Conservation (phyloP, 1,140 invertebrate species). For the Drosophila sturtevanti region DNA sequence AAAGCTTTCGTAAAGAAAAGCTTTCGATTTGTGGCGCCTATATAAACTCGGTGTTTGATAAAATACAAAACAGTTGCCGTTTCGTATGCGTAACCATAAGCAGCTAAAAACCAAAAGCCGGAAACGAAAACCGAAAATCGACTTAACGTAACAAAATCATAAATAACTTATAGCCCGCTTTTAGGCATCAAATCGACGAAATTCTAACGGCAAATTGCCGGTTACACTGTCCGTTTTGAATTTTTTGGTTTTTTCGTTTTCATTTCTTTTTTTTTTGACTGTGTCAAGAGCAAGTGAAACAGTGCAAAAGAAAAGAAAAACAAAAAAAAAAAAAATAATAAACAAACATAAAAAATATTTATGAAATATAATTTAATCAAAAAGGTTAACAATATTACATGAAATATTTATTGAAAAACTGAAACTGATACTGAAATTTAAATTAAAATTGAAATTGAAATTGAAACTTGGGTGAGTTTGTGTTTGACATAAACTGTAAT, state of each 20-base stretch:
- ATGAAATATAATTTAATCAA: background rate
- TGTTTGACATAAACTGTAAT: background rate
- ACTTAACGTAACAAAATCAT: conserved; percentile 26
- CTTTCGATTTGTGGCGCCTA: conserved; percentile 43
- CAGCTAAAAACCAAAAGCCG: conserved; percentile 30
- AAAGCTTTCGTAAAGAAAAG: conserved; percentile 31
- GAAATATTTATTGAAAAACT: background rate
- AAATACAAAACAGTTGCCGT: conserved; percentile 68
- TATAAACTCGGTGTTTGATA: conserved; percentile 64
- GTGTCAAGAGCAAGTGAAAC: background rate
- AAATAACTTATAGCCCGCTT: conserved; percentile 39
- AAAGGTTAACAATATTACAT: too few species aligned
- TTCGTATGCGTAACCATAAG: conserved; percentile 64
- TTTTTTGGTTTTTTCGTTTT: background rate
- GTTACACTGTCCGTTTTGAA: conserved; percentile 6
- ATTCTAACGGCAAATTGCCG: conserved; percentile 42
- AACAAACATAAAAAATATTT: background rate
- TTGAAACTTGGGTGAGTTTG: conserved; percentile 6
- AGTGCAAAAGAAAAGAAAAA: background rate
- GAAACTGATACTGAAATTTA: background rate
- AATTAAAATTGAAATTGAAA: background rate
- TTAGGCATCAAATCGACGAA: conserved; percentile 27
- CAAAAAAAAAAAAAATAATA: background rate
- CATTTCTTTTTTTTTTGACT: background rate
- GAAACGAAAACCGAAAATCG: conserved; percentile 3